Evolutionary conservation across 1,140 invertebrate species (phyloP), one percentile per base, ranked within the genome.

Genomic region (Lordiphosa mommai): DNA sequence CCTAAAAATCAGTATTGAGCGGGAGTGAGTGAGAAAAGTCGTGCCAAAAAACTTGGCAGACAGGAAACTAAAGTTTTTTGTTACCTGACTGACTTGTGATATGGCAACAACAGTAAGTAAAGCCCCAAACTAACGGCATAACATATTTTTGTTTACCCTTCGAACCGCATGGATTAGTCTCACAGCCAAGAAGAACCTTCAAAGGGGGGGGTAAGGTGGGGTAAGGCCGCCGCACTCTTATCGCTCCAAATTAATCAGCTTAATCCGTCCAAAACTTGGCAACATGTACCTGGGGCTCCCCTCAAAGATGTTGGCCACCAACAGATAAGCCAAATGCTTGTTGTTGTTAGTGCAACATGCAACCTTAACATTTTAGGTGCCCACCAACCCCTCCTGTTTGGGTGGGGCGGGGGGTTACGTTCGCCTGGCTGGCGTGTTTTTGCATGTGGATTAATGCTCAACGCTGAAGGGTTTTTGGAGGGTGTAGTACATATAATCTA

Each of bases 51-150:
- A 82, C 61, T 84, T 84, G 72, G 77, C 63, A 82, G 77, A 77
- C 77, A 82, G 77, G 77, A 82, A 82, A 74, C 67, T 70, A 69
- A 84, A 84, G 77, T 82, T 82, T 72, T 85, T 84, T 82, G 74
- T 80, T 82, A 84, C 77, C 77, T 72, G 61, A 55, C 61, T 52
- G 49, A 68, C 70, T 82, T 55, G 43, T 76, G 77, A 71, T 79
- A 79, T 60, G 63, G 48, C 41, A 17, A 34, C 33, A 23, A 20
- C 17, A 51, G 37, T 10, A 38, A 38, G 14, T 23, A 14, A 32
- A 46, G 20, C 49, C 4, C 29, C 32, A 46, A 51, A 43, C 68
- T 84, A 84, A 82, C 77, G 63, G 77, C 71, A 84, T 77, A 65
- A 72, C 56, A 84, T 82, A 84, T 84, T 82, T 84, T 49, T 82